Evolutionary conservation across 2,797 vertebrate genomes (phyloP).

Genomic region (Paramormyrops hopkinsi): DNA sequence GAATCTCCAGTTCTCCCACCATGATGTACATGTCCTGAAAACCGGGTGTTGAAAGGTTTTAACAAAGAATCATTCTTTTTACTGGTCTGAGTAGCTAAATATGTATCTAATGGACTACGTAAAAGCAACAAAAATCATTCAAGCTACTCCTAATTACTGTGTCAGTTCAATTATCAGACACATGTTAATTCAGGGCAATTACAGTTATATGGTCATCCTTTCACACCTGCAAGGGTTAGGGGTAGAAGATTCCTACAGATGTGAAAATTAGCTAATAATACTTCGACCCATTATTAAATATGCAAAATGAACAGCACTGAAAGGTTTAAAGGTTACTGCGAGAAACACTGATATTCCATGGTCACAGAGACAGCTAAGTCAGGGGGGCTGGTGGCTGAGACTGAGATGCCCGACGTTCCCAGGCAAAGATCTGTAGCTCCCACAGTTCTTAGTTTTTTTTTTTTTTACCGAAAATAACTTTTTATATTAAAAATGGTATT

Average conservation of each 20-base stretch:
- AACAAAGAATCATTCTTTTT: not conserved
- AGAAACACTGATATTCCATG: not conserved
- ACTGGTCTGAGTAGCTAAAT: not conserved
- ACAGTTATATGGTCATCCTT: not conserved
- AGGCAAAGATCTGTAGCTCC: not conserved
- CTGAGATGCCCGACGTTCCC: not conserved
- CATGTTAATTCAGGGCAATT: not conserved
- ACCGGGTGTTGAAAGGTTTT: not conserved
- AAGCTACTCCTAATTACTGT: not conserved
- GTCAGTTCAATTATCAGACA: not conserved
- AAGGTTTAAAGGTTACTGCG: not conserved
- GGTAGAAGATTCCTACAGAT: not conserved
- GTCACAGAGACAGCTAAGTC: not conserved
- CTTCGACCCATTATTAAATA: not conserved
- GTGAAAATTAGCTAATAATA: not conserved
- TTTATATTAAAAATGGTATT: not conserved
- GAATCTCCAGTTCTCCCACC: constrained; percentile 81
- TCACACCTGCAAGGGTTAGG: not conserved
- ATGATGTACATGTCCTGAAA: constrained; percentile 86
- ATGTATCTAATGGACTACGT: not conserved
- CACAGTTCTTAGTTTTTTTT: not conserved
- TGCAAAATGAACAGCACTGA: not conserved
- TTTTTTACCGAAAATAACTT: not conserved
- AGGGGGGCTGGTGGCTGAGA: not conserved
- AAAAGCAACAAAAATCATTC: not conserved